A percentile compares a stretch with the other conserved stretches of the same genome.
Evolutionary conservation across 92 coral and sea anemone species (phyloP).

Genomic region (Paragorgia papillata): DNA sequence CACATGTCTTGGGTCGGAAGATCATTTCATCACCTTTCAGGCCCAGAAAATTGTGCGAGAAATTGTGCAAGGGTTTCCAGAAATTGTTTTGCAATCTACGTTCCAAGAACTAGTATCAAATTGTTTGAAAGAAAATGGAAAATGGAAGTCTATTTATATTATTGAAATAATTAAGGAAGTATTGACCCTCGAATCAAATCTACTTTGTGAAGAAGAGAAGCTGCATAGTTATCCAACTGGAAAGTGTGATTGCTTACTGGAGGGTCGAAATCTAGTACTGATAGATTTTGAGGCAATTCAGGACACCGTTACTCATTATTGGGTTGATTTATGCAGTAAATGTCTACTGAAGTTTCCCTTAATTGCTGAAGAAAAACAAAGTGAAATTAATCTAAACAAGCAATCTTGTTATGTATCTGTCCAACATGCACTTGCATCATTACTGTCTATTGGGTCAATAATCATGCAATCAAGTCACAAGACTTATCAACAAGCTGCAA

Average conservation of each 20-base stretch:
- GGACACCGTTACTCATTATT: neutral
- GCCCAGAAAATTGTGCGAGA: constrained; percentile 4
- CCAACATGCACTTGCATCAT: constrained; percentile 17
- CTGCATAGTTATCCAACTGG: too few relatives aligned
- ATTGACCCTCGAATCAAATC: neutral
- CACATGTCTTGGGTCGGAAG: constrained; percentile 5
- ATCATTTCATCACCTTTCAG: constrained; percentile 29
- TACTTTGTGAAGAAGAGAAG: too few relatives aligned
- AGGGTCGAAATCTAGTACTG: neutral
- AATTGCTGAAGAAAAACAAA: neutral
- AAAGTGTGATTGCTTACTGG: neutral
- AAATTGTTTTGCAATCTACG: neutral
- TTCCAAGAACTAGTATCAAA: neutral
- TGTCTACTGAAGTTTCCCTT: neutral
- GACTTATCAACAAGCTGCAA: neutral
- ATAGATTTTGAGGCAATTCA: neutral
- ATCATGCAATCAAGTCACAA: constrained; percentile 13
- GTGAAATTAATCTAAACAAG: neutral
- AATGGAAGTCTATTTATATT: neutral
- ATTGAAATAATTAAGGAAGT: neutral
- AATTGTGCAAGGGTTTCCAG: constrained; percentile 7
- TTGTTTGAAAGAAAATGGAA: neutral
- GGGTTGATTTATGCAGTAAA: neutral
- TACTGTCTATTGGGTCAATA: neutral
- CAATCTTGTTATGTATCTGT: neutral